Conservation (phyloP, 2,113 vertebrate species). For the Crotalus viridis region DNA sequence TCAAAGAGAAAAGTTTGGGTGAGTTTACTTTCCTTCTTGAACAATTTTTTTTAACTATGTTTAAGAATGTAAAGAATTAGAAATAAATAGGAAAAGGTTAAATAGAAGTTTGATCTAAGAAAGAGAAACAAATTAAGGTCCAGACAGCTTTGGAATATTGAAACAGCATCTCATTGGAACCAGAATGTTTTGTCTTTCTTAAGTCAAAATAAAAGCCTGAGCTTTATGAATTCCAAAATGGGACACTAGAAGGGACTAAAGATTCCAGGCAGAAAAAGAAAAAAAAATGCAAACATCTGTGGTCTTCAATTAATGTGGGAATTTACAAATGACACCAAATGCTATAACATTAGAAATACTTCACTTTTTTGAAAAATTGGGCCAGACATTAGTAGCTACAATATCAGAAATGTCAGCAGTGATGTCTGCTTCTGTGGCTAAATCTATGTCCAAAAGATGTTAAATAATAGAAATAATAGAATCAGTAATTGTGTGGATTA, state of each 20-base stretch:
- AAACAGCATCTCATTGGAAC: not conserved
- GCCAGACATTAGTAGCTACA: not conserved
- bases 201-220: not conserved
- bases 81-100: not conserved
- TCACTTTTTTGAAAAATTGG: not conserved
- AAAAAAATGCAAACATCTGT: not conserved
- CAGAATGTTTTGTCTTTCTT: not conserved
- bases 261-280: not conserved
- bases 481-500: not conserved
- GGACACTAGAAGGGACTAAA: not conserved
- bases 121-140: not conserved
- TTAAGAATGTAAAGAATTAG: not conserved
- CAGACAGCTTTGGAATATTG: not conserved
- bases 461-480: not conserved
- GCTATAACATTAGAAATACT: not conserved
- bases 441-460: not conserved
- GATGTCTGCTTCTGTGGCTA: not conserved
- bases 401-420: not conserved
- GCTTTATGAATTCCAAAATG: not conserved
- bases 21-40: not conserved
- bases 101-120: not conserved
- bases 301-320: not conserved
- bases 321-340: not conserved
- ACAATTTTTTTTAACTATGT: not conserved
- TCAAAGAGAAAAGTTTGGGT: not conserved